Base-by-base conservation (phyloP, 2,113 vertebrate genomes). In the Gopherus flavomarginatus region DNA sequence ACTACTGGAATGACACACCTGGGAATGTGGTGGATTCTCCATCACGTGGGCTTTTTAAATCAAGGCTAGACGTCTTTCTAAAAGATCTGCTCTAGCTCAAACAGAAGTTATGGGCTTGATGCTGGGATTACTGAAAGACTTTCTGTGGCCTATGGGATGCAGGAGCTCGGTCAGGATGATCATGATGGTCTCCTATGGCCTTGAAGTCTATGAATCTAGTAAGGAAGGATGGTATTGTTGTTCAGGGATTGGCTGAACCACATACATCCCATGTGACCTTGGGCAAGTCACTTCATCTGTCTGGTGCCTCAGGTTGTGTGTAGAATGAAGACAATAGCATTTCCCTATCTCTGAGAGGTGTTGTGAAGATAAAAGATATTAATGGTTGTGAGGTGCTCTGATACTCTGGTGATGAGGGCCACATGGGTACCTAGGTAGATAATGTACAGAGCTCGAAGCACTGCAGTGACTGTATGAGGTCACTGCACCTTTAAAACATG, bases 11-110 rank as follows among this genome's bases (percentile, higher is more conserved):
- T 22, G n/a, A 75, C 7, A 78, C 62, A 8, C 21, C 56, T 95
- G 12, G 24, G 86, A 62, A 78, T 86, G 56, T 29, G 38, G 24
- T 3, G 56, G 44, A 6, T 6, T 93, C 86, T 69, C 59, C 3
- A 49, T 3, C 0, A 0, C 8, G 6, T 4, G 11, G 47, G 4
- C 3, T 62, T 6, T 62, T 31, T 1, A 3, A 72, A 9, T 1
- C 8, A 53, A 50, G n/a, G 88, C 5, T 9, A 11, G 13, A n/a
- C 10, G 65, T 38, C n/a, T 17, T 77, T 16, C 42, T 81, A 47
- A 87, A 80, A 75, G 29, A 47, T 35, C 22, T 38, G 5, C 47
- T 88, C 81, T 83, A 75, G 65, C 19, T 62, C 83, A 27, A 10
- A 11, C 69, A 49, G 27, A 93, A 87, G 29, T 77, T 80, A 27